Evolutionary conservation across 2,797 vertebrate genomes (phyloP).

Genomic region (Bryconaethiops microstoma): DNA sequence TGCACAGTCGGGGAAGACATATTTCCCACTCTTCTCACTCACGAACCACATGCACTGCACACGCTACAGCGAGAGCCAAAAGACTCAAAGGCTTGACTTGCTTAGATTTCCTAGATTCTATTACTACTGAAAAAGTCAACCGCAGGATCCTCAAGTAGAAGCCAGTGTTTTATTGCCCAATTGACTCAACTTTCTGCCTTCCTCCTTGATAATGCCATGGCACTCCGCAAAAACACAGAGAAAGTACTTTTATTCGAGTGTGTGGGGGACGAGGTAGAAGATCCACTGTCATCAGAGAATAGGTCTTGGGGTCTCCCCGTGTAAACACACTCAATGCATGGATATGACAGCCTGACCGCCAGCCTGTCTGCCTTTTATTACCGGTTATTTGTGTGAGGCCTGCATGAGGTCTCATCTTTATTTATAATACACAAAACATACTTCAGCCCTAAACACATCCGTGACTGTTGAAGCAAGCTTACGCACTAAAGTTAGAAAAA

Average conservation of each 20-base stretch:
- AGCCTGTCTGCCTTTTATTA: conserved; percentile 36
- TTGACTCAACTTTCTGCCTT: conserved; percentile 11
- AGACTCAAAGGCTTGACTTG: conserved; percentile 19
- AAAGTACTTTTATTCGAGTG: neutral
- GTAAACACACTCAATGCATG: conserved; percentile 55
- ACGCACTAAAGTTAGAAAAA: conserved; percentile 18
- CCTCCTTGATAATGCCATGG: conserved; percentile 10
- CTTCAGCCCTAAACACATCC: conserved; percentile 42
- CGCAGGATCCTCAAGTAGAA: conserved; percentile 24
- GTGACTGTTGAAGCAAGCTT: conserved; percentile 30
- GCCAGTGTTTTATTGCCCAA: conserved; percentile 21
- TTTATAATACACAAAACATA: conserved; percentile 44
- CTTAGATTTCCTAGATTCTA: conserved; percentile 26
- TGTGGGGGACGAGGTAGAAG: neutral
- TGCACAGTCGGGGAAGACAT: neutral
- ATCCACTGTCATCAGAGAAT: conserved; percentile 59
- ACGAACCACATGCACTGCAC: conserved; percentile 18
- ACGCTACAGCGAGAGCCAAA: conserved; percentile 26
- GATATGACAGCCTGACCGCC: conserved; percentile 48
- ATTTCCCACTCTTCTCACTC: conserved; percentile 8
- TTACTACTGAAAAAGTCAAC: conserved; percentile 21
- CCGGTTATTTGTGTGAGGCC: conserved; percentile 37
- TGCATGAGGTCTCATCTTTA: conserved; percentile 29
- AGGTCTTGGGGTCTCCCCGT: conserved; percentile 54
- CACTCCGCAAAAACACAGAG: neutral